Evolutionary conservation across 2,113 vertebrate species (phyloP), one percentile per base, ranked within the genome.

Genomic region (Lasiurus cinereus): DNA sequence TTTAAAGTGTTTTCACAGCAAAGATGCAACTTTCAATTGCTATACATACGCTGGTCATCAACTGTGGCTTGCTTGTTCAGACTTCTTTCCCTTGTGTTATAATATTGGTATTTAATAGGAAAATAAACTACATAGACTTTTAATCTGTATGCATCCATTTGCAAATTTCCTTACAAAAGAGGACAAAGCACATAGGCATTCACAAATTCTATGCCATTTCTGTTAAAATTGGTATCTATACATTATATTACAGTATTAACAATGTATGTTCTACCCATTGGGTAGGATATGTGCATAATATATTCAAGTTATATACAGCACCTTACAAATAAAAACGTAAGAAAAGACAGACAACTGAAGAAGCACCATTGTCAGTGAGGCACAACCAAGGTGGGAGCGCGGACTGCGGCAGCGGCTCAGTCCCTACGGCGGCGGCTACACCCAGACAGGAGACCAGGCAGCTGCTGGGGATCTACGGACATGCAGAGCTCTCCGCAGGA

Each of bases 201-300:
- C 98, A 99, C 98, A 99, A 99, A 98, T 99, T 98, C 97, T 98
- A 99, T 98, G 98, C 99, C 99, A 94, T 98, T 98, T 98, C 93
- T 99, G 98, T 99, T 99, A 99, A 99, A 99, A 99, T 97, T 97
- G 96, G 98, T 99, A 98, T 98, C 98, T 99, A 97, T 99, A 99
- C 99, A 99, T 98, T 99, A 99, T 99, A 98, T 99, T 99, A 99
- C 99, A 99, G 97, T 99, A 99, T 99, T 98, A 99, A 99, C 99
- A 99, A 98, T 95, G 97, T 98, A 98, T 96, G 64, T 95, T 97
- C 99, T 99, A 99, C 99, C 99, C 99, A 99, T 99, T 99, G 99
- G 99, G 99, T 99, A 99, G 99, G 99, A 99, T 99, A 99, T 99
- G 98, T 99, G 99, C 99, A 99, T 99, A 99, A 99, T 99, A 99